Percentiles rank a stretch among this genome's conserved stretches.
Conservation (phyloP, 2,888 invertebrate genomes). For the Tiliacea citrago region DNA sequence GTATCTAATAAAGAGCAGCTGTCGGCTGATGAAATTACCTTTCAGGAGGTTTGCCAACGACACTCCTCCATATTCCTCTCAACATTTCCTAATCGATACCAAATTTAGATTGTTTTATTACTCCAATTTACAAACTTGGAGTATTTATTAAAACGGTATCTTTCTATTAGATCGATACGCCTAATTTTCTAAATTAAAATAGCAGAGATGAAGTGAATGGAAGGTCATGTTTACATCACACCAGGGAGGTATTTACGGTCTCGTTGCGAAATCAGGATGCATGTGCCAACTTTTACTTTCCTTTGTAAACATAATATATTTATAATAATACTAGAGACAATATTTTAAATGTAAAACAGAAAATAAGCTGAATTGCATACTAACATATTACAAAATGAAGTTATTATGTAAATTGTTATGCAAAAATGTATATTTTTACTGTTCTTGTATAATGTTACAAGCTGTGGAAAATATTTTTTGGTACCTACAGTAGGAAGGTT, state of each 20-base stretch:
- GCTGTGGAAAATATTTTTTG: conserved; percentile 17
- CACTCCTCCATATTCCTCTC: conserved; percentile 16
- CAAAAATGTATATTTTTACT: conserved; percentile 34
- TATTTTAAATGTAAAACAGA: conserved; percentile 39
- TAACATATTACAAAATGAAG: conserved; percentile 35
- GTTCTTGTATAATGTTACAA: conserved; percentile 40
- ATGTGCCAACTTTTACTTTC: conserved; percentile 46
- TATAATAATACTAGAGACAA: conserved; percentile 21
- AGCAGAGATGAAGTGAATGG: conserved; percentile 50
- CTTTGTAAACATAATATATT: conserved; percentile 31
- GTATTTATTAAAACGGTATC: conserved; percentile 26
- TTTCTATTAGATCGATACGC: conserved; percentile 29
- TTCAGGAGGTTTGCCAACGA: conserved; percentile 32
- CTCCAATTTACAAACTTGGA: conserved; percentile 17
- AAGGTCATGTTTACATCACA: conserved; percentile 49
- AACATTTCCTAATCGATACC: conserved; percentile 33
- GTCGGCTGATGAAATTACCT: conserved; percentile 37
- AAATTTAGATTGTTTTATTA: conserved; percentile 47
- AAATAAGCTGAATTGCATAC: conserved; percentile 28
- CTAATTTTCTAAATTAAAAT: conserved; percentile 42
- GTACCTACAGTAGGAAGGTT: conserved; percentile 20
- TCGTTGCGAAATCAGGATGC: conserved; percentile 53
- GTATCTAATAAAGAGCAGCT: conserved; percentile 28
- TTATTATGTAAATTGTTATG: conserved; percentile 56
- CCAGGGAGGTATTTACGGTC: conserved; percentile 35